Conservation (phyloP, 2,113 vertebrate genomes). For the Malurus melanocephalus region DNA sequence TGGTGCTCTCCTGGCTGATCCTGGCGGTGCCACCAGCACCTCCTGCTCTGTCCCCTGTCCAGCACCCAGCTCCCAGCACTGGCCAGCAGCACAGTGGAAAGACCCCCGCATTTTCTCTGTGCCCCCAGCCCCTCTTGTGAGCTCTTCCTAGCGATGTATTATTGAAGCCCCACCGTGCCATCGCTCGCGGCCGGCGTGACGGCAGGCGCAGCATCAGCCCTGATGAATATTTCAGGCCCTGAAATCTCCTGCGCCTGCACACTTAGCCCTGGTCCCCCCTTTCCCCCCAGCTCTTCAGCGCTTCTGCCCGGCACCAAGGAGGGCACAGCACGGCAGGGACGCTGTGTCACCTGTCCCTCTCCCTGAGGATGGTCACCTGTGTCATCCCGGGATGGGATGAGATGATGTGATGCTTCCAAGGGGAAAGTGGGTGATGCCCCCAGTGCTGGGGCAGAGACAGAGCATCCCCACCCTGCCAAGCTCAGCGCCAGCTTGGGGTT, state of each 20-base stretch:
- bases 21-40: rapidly evolving
- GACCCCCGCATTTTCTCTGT: not conserved
- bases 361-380: rapidly evolving
- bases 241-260: not conserved
- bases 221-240: constrained; percentile 59
- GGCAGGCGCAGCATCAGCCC: not conserved
- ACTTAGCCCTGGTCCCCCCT: not conserved
- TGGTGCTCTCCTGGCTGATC: not conserved
- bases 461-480: not conserved
- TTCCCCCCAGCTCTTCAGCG: not conserved
- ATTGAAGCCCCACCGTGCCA: constrained; percentile 6
- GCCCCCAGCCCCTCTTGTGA: not conserved
- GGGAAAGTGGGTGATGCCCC: not conserved
- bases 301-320: not conserved
- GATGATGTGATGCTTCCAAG: rapidly evolving
- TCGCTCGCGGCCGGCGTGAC: not conserved
- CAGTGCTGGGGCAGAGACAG: rapidly evolving
- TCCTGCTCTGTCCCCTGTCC: not conserved
- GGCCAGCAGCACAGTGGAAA: not conserved
- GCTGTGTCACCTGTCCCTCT: rapidly evolving
- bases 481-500: not conserved
- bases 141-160: not conserved
- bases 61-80: not conserved
- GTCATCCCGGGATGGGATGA: not conserved
- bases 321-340: not conserved